A percentile compares a stretch with the other conserved stretches of the same genome.
Evolutionary conservation across 2,797 vertebrate genomes (phyloP).

Genomic region (Helarctos malayanus): DNA sequence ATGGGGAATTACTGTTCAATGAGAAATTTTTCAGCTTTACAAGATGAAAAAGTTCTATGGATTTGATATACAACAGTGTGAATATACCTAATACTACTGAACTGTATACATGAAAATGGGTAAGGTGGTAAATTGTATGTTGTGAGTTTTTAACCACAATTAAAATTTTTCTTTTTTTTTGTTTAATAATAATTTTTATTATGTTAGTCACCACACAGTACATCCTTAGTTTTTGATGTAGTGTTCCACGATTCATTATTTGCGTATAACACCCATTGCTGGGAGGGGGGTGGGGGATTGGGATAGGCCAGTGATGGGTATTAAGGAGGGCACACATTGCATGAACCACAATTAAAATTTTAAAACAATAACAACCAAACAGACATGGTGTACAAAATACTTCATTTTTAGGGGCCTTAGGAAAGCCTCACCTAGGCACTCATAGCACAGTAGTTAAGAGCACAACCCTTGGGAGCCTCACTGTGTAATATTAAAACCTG

Average conservation of each 20-base stretch:
- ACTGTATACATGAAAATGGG: background rate
- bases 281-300: too few relatives aligned
- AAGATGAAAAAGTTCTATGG: background rate
- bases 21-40: background rate
- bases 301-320: too few relatives aligned
- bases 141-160: background rate
- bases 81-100: background rate
- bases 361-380: conserved; percentile 29
- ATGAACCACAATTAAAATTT: background rate
- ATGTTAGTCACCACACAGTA: too few relatives aligned
- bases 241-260: too few relatives aligned
- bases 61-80: background rate
- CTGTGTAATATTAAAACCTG: background rate
- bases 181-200: too few relatives aligned
- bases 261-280: too few relatives aligned
- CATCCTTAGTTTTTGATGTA: too few relatives aligned
- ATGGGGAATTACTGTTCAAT: background rate
- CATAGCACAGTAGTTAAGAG: background rate
- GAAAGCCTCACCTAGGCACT: background rate
- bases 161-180: background rate
- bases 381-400: background rate
- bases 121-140: background rate
- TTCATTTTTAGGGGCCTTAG: conserved; percentile 6
- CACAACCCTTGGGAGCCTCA: background rate
- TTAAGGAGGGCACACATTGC: too few relatives aligned